phyloP scores from a whole-genome alignment of 2,113 vertebrate genomes.

The Sterrhoptilus dennistouni region DNA sequence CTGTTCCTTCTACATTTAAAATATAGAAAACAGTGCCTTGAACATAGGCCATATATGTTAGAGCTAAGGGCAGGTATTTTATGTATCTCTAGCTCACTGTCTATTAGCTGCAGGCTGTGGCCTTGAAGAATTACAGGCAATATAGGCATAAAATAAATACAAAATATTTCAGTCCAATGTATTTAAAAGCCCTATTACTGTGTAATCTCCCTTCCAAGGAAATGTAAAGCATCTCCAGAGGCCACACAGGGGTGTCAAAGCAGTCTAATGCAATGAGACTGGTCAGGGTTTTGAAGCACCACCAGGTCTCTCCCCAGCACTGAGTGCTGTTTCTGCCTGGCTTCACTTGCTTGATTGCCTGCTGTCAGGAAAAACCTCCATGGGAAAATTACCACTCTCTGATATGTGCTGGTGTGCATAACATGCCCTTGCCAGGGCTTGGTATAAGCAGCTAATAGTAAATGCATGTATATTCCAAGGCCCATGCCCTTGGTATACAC shows the following conservation, averaged over 20 bases:
- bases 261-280: not conserved
- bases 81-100: not conserved
- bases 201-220: not conserved
- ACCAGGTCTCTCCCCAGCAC: not conserved
- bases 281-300: not conserved
- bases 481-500: not conserved
- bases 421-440: not conserved
- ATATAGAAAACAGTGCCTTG: not conserved
- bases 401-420: not conserved
- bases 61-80: not conserved
- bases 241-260: not conserved
- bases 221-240: not conserved
- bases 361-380: not conserved
- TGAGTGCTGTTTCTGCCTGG: rapidly evolving
- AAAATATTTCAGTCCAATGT: not conserved
- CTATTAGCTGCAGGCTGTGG: not conserved
- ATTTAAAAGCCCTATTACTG: not conserved
- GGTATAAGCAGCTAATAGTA: not conserved
- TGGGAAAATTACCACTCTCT: not conserved
- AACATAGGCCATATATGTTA: not conserved
- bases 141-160: not conserved
- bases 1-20: not conserved
- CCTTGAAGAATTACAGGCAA: not conserved
- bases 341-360: not conserved
- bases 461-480: not conserved